Percentiles rank a stretch among this genome's conserved stretches.
These are phyloP conservation scores for Sebastes oblongus DNA, from an alignment of 2,797 vertebrate genomes.

Conservation along the genomic window DNA sequence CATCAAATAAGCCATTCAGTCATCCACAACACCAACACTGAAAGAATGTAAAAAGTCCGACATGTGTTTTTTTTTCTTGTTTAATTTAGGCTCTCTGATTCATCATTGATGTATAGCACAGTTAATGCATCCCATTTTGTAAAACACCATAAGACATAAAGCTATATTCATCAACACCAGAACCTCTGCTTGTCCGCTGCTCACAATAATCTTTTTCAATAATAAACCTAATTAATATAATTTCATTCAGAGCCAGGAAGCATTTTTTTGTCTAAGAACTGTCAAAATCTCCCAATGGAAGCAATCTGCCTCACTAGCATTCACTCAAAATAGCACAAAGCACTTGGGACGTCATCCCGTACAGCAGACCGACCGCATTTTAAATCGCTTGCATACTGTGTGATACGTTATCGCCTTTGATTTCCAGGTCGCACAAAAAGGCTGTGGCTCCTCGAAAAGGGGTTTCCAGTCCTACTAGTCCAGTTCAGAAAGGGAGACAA, in stretches of 20 bases:
- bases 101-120: constrained; percentile 63
- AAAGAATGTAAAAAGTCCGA: constrained; percentile 59
- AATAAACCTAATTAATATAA: constrained; percentile 51
- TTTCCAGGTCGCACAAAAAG: constrained; percentile 50
- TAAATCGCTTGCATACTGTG: constrained; percentile 46
- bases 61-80: constrained; percentile 63
- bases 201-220: constrained; percentile 44
- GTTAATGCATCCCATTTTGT: constrained; percentile 62
- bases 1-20: constrained; percentile 28
- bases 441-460: constrained; percentile 45
- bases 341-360: constrained; percentile 64
- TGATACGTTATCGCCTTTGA: constrained; percentile 44
- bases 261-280: constrained; percentile 45
- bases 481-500: constrained; percentile 45
- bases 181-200: constrained; percentile 40
- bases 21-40: constrained; percentile 37
- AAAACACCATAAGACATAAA: constrained; percentile 75
- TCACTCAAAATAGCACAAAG: constrained; percentile 66
- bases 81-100: constrained; percentile 74
- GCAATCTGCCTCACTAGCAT: constrained; percentile 57
- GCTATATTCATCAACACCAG: constrained; percentile 52
- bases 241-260: constrained; percentile 69
- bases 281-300: constrained; percentile 68
- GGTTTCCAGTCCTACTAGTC: constrained; percentile 52
- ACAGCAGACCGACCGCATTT: constrained; percentile 43